Evolutionary conservation across 2,888 invertebrate genomes (phyloP).

Genomic region (Xylota segnis): DNA sequence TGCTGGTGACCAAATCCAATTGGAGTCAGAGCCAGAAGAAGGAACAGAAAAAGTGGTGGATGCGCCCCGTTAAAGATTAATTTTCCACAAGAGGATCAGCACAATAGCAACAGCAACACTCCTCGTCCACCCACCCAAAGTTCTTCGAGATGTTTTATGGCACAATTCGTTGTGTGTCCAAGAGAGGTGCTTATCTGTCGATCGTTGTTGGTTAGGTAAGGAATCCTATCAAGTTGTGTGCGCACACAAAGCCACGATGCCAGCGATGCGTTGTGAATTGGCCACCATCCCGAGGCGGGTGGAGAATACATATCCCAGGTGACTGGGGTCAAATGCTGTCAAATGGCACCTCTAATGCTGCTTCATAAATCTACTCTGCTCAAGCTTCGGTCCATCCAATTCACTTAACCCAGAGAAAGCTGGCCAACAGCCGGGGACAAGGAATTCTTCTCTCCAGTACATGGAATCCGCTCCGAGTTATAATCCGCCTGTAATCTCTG

Average conservation of each 20-base stretch:
- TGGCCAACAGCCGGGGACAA: slow-evolving; percentile 23
- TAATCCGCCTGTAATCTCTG: slow-evolving; percentile 80
- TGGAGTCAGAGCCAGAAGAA: slow-evolving; percentile 16
- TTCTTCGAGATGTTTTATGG: slow-evolving; percentile 63
- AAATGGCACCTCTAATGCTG: slow-evolving; percentile 77
- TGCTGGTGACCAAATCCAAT: slow-evolving; percentile 28
- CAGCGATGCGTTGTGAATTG: slow-evolving; percentile 65
- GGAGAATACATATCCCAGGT: slow-evolving; percentile 60
- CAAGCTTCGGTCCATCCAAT: slow-evolving; percentile 24
- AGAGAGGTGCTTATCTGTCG: slow-evolving; percentile 72
- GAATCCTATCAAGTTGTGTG: slow-evolving; percentile 56
- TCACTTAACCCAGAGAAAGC: slow-evolving; percentile 65
- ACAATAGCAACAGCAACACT: neutral
- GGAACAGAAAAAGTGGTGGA: slow-evolving; percentile 36
- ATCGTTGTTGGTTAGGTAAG: slow-evolving; percentile 68
- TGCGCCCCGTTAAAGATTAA: slow-evolving; percentile 64
- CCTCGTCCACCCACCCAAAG: slow-evolving; percentile 64
- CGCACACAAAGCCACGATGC: slow-evolving; percentile 27
- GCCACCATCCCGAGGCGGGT: slow-evolving; percentile 38
- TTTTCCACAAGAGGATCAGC: slow-evolving; percentile 39
- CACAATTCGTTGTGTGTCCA: slow-evolving; percentile 68
- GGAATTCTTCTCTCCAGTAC: slow-evolving; percentile 50
- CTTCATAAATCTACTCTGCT: slow-evolving; percentile 74
- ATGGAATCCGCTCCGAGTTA: slow-evolving; percentile 68
- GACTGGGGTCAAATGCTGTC: slow-evolving; percentile 76